phyloP scores from a whole-genome alignment of 2,797 vertebrate genomes.

The Helarctos malayanus region DNA sequence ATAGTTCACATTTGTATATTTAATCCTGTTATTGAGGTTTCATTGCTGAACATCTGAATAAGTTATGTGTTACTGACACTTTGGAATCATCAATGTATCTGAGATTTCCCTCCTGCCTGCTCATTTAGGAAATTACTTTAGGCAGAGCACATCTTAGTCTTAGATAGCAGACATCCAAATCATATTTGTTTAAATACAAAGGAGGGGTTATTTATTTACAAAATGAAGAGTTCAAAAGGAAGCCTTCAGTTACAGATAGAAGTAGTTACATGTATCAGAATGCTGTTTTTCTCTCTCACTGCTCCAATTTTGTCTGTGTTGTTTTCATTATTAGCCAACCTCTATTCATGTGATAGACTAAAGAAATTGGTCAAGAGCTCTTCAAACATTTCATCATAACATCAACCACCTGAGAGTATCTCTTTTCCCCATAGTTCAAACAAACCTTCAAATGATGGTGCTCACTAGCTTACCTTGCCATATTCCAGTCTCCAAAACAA shows the following conservation, averaged over 20 bases:
- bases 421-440: neutral
- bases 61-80: neutral
- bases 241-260: neutral
- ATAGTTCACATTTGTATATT: neutral
- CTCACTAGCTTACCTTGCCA: neutral
- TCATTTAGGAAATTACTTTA: neutral
- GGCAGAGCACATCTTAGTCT: neutral
- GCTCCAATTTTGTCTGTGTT: neutral
- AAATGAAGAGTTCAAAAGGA: neutral
- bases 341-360: neutral
- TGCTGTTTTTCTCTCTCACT: neutral
- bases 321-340: neutral
- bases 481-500: neutral
- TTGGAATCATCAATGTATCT: neutral
- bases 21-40: neutral
- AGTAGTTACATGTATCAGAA: neutral
- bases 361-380: neutral
- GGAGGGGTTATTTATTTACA: neutral
- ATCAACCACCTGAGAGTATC: neutral
- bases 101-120: neutral
- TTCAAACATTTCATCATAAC: neutral
- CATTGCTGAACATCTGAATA: neutral
- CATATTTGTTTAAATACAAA: neutral
- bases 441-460: neutral
- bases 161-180: neutral